Evolutionary conservation across 2,888 invertebrate species (phyloP).

Genomic region (Drosophila austrosaltans): DNA sequence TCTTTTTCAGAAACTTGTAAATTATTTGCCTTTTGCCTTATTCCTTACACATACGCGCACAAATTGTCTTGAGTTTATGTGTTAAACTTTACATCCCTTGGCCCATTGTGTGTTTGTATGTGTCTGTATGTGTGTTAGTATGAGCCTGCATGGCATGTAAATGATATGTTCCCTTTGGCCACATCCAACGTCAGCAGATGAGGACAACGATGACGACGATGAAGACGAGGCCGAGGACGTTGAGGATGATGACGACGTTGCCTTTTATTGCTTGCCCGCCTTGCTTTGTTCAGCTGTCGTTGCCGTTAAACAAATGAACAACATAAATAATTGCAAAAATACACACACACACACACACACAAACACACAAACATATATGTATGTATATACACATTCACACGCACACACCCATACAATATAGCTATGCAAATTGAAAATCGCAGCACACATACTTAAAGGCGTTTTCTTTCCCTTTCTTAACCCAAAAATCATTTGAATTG

Average conservation of each 20-base stretch:
- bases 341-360: slow-evolving; percentile 39
- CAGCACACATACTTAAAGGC: slow-evolving; percentile 62
- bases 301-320: slow-evolving; percentile 78
- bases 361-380: slow-evolving; percentile 37
- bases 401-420: slow-evolving; percentile 28
- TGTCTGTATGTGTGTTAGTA: slow-evolving; percentile 13
- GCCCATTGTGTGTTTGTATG: slow-evolving; percentile 28
- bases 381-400: slow-evolving; percentile 30
- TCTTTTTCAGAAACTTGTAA: slow-evolving; percentile 77
- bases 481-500: slow-evolving; percentile 68
- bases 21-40: slow-evolving; percentile 80
- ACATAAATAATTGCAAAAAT: slow-evolving; percentile 78
- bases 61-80: slow-evolving; percentile 80
- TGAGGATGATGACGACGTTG: slow-evolving; percentile 65
- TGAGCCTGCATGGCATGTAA: slow-evolving; percentile 70
- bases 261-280: slow-evolving; percentile 70
- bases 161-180: slow-evolving; percentile 76
- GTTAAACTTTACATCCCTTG: slow-evolving; percentile 76
- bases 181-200: slow-evolving; percentile 52
- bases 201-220: slow-evolving; percentile 66
- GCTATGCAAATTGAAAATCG: slow-evolving; percentile 68
- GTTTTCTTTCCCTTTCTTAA: slow-evolving; percentile 55
- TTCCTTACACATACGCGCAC: slow-evolving; percentile 75
- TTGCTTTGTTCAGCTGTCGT: slow-evolving; percentile 73
- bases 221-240: slow-evolving; percentile 54